Percentiles rank a stretch among this genome's conserved stretches.
These are phyloP conservation scores for Acleris literana DNA, from an alignment of 2,888 invertebrate genomes.

Conservation along the genomic window DNA sequence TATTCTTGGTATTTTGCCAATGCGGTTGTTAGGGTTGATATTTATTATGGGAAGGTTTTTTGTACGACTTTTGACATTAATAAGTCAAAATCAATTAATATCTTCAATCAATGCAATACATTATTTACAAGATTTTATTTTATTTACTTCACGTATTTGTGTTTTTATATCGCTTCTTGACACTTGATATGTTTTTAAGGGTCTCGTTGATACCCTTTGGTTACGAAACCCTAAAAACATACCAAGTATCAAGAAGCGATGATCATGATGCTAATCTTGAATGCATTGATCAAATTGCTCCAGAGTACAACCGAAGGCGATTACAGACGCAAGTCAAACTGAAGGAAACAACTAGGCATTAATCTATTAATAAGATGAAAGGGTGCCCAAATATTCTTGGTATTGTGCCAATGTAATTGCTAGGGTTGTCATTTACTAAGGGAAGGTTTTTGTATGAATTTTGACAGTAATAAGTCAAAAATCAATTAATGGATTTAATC, in stretches of 20 bases:
- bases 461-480: too few species aligned
- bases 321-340: slow-evolving; percentile 27
- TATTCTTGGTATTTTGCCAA: slow-evolving; percentile 29
- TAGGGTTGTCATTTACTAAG: slow-evolving; percentile 5
- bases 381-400: slow-evolving; percentile 29
- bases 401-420: slow-evolving; percentile 21
- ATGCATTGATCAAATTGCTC: slow-evolving; percentile 28
- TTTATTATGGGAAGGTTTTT: neutral
- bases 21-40: slow-evolving; percentile 12
- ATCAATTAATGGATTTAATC: too few species aligned
- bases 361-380: slow-evolving; percentile 37
- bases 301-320: slow-evolving; percentile 19
- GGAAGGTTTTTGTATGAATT: too few species aligned
- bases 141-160: too few species aligned
- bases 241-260: neutral
- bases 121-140: too few species aligned
- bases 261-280: neutral
- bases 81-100: too few species aligned
- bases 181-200: too few species aligned
- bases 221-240: too few species aligned
- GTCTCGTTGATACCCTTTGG: too few species aligned
- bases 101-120: too few species aligned
- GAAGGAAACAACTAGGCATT: slow-evolving; percentile 29
- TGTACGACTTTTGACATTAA: too few species aligned
- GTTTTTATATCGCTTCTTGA: too few species aligned